Evolutionary conservation across 2,113 vertebrate species (phyloP).

Genomic region (Prietella phreatophila): DNA sequence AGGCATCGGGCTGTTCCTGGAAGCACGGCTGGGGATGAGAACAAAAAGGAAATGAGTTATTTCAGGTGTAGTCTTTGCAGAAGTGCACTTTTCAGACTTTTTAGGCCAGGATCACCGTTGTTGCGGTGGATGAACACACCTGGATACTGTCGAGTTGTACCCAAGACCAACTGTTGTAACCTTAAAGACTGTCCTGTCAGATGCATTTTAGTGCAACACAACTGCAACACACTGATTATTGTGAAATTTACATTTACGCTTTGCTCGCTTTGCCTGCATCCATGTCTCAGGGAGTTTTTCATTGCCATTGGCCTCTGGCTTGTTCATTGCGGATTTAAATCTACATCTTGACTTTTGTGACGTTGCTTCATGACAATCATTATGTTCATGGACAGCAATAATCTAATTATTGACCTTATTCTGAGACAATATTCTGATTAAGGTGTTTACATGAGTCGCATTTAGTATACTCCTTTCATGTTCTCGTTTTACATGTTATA

Average conservation of each 20-base stretch:
- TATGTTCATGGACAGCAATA: too few relatives aligned
- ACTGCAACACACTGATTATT: background rate
- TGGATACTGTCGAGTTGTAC: background rate
- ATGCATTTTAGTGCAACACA: background rate
- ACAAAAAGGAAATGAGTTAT: conserved; percentile 20
- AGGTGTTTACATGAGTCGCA: too few relatives aligned
- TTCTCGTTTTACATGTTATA: too few relatives aligned
- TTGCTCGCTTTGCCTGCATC: background rate
- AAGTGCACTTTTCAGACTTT: background rate
- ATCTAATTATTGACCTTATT: too few relatives aligned
- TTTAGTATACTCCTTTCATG: too few relatives aligned
- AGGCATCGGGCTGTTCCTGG: conserved; percentile 61
- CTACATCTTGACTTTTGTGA: background rate
- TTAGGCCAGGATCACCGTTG: background rate
- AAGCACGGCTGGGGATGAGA: conserved; percentile 63
- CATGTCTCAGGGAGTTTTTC: background rate
- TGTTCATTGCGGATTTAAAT: background rate
- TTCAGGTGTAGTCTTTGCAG: background rate
- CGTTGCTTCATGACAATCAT: too few relatives aligned
- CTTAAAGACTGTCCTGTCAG: background rate
- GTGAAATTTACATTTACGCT: background rate
- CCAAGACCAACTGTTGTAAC: background rate
- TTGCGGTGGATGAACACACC: background rate
- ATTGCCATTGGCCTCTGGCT: background rate
- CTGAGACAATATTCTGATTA: too few relatives aligned